These are phyloP conservation scores for Nephrotoma appendiculata DNA, from an alignment of 2,888 invertebrate genomes.

Conservation along the genomic window DNA sequence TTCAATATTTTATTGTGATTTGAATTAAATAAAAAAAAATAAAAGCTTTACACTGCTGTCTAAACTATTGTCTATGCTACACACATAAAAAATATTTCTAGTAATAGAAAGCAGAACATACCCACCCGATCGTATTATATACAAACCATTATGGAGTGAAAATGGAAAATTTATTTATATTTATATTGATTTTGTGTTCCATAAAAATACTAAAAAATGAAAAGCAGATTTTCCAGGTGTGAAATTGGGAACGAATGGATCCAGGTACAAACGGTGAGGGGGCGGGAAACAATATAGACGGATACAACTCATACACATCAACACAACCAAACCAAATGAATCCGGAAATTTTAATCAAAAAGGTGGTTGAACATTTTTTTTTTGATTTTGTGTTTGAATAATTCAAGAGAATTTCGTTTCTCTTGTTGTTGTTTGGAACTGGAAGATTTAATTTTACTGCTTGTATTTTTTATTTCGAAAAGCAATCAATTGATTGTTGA, in stretches of 20 bases:
- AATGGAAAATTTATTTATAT: neutral
- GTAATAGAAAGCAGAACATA: neutral
- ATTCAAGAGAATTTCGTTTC: neutral
- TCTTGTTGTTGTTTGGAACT: neutral
- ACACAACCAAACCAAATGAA: neutral
- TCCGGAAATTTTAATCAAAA: neutral
- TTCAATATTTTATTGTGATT: neutral
- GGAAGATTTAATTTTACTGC: neutral
- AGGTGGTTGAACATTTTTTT: neutral
- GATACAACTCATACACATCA: neutral
- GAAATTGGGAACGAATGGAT: neutral
- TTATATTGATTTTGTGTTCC: neutral
- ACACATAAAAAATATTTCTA: neutral
- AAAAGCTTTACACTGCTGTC: neutral
- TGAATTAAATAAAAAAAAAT: neutral
- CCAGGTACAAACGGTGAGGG: neutral
- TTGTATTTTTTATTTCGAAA: neutral
- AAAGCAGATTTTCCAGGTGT: neutral
- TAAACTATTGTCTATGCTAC: neutral
- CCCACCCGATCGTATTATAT: neutral
- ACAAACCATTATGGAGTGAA: neutral
- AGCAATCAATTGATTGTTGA: neutral
- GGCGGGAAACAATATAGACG: neutral
- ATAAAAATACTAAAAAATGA: neutral
- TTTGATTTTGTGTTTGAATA: neutral